Base-by-base conservation (phyloP, 1,140 invertebrate species). In the Ptiloglossa arizonensis region DNA sequence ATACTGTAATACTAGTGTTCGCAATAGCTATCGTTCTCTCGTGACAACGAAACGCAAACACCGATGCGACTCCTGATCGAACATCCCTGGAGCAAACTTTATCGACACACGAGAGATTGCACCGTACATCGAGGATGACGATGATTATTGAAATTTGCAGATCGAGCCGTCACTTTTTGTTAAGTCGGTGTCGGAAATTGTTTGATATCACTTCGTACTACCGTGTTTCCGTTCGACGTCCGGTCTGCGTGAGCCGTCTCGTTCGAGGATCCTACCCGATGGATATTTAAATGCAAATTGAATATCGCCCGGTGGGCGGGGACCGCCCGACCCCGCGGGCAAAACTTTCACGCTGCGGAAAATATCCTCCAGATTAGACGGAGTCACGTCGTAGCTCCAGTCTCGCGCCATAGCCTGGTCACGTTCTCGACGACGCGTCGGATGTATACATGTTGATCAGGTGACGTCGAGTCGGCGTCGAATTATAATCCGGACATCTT, bases 271-370 rank as follows among this genome's bases (percentile, higher is more conserved):
- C 76, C 62, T 22, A 59, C 46, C 27, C 50, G 38, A 29, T 29
- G 74, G 75, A 86, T 86, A 87, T 87, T 87, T 88, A 79, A 83
- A 88, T 88, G 87, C 86, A 90, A 89, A 90, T 90, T 89, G 88
- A 89, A 90, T 85, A 77, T 86, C 41, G 70, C 70, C 57, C 13
- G 35, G 9, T 2, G 74, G 50, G 75, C 75, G 60, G 71, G 71
- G 76, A 57, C 48, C 62, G 63, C 68, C n/a, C n/a, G n/a, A n/a
- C 68, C 62, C 52, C 24, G 38, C 41, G 75, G 35, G 44, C 29
- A 63, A 32, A 69, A 24, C 24, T 44, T 52, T 72, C 41, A 41
- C 60, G 59, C 24, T 38, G 57, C 22, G 52, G 59, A 81, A 78
- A 78, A 78, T 81, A 81, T 78, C 74, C 54, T 41, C 46, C 24